A percentile compares a stretch with the other conserved stretches of the same genome.
Evolutionary conservation across 2,113 vertebrate genomes (phyloP).

Genomic region (Oncorhynchus tshawytscha): DNA sequence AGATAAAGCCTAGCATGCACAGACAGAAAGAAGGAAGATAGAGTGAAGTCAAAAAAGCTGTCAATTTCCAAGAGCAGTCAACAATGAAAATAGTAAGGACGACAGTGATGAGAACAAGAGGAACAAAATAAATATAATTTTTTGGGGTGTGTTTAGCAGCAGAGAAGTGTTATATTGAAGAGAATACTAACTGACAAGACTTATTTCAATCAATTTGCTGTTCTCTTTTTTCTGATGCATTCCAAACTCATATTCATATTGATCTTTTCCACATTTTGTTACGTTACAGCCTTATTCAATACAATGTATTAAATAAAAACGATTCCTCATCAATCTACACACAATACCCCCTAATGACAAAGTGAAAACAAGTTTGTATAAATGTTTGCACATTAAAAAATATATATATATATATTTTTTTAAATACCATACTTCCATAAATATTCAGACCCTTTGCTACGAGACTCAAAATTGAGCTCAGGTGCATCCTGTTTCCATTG

Average conservation of each 20-base stretch:
- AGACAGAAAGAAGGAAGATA: background rate
- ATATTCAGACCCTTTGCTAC: too few species aligned
- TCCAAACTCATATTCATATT: slow-evolving; percentile 13
- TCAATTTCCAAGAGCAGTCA: slow-evolving; percentile 39
- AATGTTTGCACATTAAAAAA: too few species aligned
- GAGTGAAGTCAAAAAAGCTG: slow-evolving; percentile 43
- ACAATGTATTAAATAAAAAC: too few species aligned
- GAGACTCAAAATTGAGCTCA: too few species aligned
- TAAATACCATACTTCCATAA: too few species aligned
- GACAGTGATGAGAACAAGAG: slow-evolving; percentile 46
- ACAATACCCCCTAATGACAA: too few species aligned
- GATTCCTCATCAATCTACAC: too few species aligned
- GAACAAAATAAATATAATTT: slow-evolving; percentile 31
- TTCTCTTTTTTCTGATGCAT: slow-evolving; percentile 31
- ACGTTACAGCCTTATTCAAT: too few species aligned
- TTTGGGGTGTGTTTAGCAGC: slow-evolving; percentile 15
- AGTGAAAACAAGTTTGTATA: too few species aligned
- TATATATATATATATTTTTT: accelerated
- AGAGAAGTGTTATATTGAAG: slow-evolving; percentile 37
- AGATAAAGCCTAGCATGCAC: slow-evolving; percentile 24
- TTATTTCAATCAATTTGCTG: slow-evolving; percentile 20
- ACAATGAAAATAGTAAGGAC: slow-evolving; percentile 36
- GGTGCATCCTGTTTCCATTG: too few species aligned
- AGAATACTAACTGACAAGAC: slow-evolving; percentile 37
- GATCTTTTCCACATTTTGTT: too few species aligned